A percentile compares a stretch with the other conserved stretches of the same genome.
phyloP scores from a whole-genome alignment of 2,888 invertebrate species.

The Helleia helle region DNA sequence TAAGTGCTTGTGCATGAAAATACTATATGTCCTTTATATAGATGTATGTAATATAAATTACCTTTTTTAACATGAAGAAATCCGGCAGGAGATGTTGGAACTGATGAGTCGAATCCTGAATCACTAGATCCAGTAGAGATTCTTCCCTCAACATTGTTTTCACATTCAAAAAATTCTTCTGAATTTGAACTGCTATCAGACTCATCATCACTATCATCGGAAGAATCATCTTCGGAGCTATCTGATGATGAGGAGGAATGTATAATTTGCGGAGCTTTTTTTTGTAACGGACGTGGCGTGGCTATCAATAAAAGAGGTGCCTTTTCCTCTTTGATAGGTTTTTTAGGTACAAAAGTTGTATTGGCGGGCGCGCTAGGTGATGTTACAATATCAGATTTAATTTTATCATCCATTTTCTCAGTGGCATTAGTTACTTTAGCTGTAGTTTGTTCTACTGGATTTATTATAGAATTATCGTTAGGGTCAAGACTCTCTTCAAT shows the following conservation, averaged over 20 bases:
- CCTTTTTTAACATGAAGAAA: constrained; percentile 76
- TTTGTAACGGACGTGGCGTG: constrained; percentile 76
- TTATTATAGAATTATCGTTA: too few species aligned
- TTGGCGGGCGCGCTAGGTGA: constrained; percentile 13
- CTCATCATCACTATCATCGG: constrained; percentile 56
- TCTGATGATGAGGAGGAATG: constrained; percentile 57
- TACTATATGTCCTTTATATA: too few species aligned
- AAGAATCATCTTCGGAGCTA: constrained; percentile 59
- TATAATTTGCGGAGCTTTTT: constrained; percentile 56
- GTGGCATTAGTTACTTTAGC: too few species aligned
- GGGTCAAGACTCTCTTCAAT: too few species aligned
- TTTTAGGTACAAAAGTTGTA: constrained; percentile 27
- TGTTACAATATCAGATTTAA: not conserved
- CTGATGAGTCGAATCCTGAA: constrained; percentile 86
- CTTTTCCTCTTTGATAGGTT: constrained; percentile 68
- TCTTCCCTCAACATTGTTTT: constrained; percentile 70
- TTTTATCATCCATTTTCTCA: constrained; percentile 1
- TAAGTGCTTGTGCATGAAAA: not conserved
- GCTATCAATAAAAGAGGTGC: constrained; percentile 73
- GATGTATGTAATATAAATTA: too few species aligned
- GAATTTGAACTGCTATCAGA: constrained; percentile 57
- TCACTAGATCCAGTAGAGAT: constrained; percentile 86
- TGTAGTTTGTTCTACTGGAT: too few species aligned
- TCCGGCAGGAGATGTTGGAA: constrained; percentile 77
- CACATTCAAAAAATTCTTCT: constrained; percentile 59